Evolutionary conservation across 1,140 invertebrate species (phyloP).

Genomic region (Anagrus nilaparvatae): DNA sequence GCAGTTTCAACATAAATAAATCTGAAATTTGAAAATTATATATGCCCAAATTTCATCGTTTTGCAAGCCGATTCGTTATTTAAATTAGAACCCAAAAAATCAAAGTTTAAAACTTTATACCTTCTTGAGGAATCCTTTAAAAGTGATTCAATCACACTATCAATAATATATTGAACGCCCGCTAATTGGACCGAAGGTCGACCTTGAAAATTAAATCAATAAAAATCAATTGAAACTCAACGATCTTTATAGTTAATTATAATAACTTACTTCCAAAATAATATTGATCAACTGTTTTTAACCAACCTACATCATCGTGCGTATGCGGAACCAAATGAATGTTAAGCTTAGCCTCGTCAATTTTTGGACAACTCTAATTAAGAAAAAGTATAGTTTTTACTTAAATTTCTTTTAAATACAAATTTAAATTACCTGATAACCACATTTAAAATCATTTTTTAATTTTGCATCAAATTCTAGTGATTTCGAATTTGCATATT

Average conservation of each 20-base stretch:
- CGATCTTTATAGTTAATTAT: slow-evolving; percentile 1
- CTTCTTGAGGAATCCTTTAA: slow-evolving; percentile 57
- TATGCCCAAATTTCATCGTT: too few species aligned
- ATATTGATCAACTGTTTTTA: slow-evolving; percentile 88
- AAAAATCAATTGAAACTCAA: too few species aligned
- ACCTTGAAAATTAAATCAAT: slow-evolving; percentile 43
- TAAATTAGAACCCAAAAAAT: too few species aligned
- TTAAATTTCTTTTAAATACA: too few species aligned
- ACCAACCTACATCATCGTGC: slow-evolving; percentile 88
- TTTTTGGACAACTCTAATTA: slow-evolving; percentile 50
- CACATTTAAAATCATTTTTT: too few species aligned
- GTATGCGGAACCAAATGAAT: slow-evolving; percentile 73
- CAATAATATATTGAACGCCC: slow-evolving; percentile 83
- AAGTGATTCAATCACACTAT: slow-evolving; percentile 74
- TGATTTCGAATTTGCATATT: too few species aligned
- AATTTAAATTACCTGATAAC: too few species aligned
- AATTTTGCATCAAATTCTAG: too few species aligned
- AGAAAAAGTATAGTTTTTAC: slow-evolving; percentile 17
- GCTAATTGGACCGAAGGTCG: slow-evolving; percentile 58
- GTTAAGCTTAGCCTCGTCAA: slow-evolving; percentile 52
- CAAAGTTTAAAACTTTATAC: too few species aligned
- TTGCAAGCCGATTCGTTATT: too few species aligned
- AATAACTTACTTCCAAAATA: slow-evolving; percentile 61
- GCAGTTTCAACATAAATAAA: slow-evolving; percentile 73
- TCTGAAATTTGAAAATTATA: too few species aligned